Percentiles rank a stretch among this genome's conserved stretches.
Conservation (phyloP, 2,888 invertebrate species). For the Caenorhabditis zanzibari region DNA sequence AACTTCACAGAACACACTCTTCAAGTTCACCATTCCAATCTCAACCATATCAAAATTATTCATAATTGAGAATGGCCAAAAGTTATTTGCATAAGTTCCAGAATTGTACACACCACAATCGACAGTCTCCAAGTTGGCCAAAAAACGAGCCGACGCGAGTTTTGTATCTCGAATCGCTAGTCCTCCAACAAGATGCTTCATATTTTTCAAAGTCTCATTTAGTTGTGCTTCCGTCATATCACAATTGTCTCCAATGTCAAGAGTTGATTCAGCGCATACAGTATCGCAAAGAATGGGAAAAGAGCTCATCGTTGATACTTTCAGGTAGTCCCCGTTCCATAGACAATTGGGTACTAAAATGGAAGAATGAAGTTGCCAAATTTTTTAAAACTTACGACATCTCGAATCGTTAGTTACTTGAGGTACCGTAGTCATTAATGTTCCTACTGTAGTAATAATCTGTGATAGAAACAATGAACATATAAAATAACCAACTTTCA, state of each 20-base stretch:
- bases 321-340: neutral
- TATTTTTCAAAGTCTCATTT: neutral
- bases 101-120: neutral
- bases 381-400: neutral
- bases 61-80: no score
- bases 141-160: neutral
- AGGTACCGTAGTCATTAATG: neutral
- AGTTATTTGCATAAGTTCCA: no score
- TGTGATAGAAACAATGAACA: no score
- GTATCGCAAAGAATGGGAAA: neutral
- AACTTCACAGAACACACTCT: slow-evolving; percentile 10
- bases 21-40: slow-evolving; percentile 32
- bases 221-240: neutral
- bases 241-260: neutral
- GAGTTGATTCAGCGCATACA: neutral
- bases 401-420: neutral
- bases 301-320: neutral
- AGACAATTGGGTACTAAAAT: neutral
- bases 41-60: slow-evolving; percentile 11
- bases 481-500: no score
- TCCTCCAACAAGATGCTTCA: slow-evolving; percentile 11
- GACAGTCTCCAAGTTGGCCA: slow-evolving; percentile 1
- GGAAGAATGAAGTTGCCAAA: neutral
- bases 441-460: neutral
- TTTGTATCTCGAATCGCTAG: neutral